These are phyloP conservation scores for Hassar affinis DNA, from an alignment of 2,113 vertebrate genomes.

Conservation along the genomic window DNA sequence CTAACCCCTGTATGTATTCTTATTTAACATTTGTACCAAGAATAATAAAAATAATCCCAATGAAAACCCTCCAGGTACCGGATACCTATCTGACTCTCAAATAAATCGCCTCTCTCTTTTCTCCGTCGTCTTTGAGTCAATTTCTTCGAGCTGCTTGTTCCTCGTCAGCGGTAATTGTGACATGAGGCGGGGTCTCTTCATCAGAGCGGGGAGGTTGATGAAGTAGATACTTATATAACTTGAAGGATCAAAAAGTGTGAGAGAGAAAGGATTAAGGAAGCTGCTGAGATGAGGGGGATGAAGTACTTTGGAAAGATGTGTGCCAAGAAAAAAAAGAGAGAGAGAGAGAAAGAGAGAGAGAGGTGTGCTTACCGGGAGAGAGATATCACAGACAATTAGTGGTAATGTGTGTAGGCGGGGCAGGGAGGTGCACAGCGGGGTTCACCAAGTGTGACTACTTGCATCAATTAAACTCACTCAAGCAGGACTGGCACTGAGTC, in stretches of 20 bases:
- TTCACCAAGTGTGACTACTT: constrained; percentile 54
- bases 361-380: constrained; percentile 10
- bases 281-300: neutral
- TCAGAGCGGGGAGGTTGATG: neutral
- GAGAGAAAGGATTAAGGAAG: constrained; percentile 8
- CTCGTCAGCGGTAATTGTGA: neutral
- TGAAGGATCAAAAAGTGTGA: constrained; percentile 10
- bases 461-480: constrained; percentile 58
- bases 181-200: neutral
- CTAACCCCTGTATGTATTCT: too few species aligned
- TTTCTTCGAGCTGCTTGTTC: neutral
- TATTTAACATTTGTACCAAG: too few species aligned
- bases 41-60: neutral
- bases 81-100: neutral
- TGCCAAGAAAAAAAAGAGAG: neutral
- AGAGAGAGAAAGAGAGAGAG: neutral
- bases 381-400: constrained; percentile 57
- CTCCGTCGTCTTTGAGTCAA: neutral
- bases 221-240: neutral
- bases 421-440: constrained; percentile 51
- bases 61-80: neutral
- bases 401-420: constrained; percentile 49
- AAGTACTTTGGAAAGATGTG: constrained; percentile 2
- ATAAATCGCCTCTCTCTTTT: neutral
- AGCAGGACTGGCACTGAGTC: constrained; percentile 44